Evolutionary conservation across 2,113 vertebrate genomes (phyloP).

Genomic region (Aleadryas rufinucha): DNA sequence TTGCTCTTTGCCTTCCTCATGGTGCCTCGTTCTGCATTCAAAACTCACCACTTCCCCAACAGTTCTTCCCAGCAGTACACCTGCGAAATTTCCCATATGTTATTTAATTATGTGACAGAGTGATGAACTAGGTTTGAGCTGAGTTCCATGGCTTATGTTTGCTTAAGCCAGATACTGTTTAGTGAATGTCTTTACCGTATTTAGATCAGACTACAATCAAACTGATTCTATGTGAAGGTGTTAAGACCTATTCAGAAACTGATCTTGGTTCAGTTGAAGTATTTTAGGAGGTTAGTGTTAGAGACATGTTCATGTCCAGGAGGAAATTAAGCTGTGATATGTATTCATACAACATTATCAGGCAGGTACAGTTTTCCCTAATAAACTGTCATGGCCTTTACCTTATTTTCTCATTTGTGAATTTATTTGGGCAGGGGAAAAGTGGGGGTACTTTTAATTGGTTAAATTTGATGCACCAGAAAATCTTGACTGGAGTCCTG

Average conservation of each 20-base stretch:
- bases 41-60: not conserved
- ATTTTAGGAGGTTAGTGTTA: constrained; percentile 44
- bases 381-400: constrained; percentile 72
- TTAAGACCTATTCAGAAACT: constrained; percentile 11
- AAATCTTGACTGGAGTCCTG: not conserved
- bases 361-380: constrained; percentile 66
- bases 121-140: not conserved
- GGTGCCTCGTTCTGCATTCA: not conserved
- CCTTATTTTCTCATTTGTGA: not conserved
- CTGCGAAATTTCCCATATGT: not conserved
- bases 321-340: constrained; percentile 63
- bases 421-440: not conserved
- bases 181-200: not conserved
- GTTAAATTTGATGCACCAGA: not conserved
- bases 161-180: constrained; percentile 34
- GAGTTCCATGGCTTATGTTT: not conserved
- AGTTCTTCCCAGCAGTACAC: not conserved
- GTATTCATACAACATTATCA: constrained; percentile 41
- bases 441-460: not conserved
- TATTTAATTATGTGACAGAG: not conserved
- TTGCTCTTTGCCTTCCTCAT: not conserved
- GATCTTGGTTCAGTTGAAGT: constrained; percentile 48
- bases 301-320: constrained; percentile 35
- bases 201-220: constrained; percentile 2
- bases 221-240: not conserved